Evolutionary conservation across 2,113 vertebrate species (phyloP).

Genomic region (Microcebus griseorufus): DNA sequence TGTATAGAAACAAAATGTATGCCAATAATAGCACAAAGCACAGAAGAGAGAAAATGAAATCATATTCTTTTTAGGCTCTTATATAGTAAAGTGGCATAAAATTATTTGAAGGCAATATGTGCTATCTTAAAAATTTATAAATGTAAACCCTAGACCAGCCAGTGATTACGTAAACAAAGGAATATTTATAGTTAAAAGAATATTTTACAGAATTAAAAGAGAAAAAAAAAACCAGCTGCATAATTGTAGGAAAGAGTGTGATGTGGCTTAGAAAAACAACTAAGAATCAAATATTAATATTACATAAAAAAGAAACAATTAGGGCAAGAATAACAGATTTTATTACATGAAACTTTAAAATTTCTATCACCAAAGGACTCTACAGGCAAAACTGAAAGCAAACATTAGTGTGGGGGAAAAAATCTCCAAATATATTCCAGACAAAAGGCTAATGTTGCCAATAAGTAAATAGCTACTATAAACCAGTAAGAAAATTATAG

Average conservation of each 20-base stretch:
- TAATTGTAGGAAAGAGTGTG: not conserved
- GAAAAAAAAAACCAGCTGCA: not conserved
- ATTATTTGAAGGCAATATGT: not conserved
- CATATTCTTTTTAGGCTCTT: not conserved
- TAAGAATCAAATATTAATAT: not conserved
- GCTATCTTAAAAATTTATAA: not conserved
- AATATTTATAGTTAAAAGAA: not conserved
- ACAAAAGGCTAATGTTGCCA: not conserved
- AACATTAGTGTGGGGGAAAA: not conserved
- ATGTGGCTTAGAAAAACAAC: not conserved
- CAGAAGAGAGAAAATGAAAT: not conserved
- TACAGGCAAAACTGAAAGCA: constrained; percentile 5
- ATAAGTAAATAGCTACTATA: not conserved
- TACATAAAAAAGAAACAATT: constrained; percentile 9
- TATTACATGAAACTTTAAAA: not conserved
- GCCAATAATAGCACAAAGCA: not conserved
- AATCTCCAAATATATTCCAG: not conserved
- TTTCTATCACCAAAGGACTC: constrained; percentile 10
- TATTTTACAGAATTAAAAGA: not conserved
- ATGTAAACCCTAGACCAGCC: not conserved
- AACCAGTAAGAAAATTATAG: constrained; percentile 9
- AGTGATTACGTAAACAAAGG: not conserved
- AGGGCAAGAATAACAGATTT: not conserved
- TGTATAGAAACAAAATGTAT: not conserved
- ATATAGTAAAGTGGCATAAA: not conserved